A percentile compares a stretch with the other conserved stretches of the same genome.
Conservation (phyloP, 2,113 vertebrate genomes). For the Amazona guildingii region DNA sequence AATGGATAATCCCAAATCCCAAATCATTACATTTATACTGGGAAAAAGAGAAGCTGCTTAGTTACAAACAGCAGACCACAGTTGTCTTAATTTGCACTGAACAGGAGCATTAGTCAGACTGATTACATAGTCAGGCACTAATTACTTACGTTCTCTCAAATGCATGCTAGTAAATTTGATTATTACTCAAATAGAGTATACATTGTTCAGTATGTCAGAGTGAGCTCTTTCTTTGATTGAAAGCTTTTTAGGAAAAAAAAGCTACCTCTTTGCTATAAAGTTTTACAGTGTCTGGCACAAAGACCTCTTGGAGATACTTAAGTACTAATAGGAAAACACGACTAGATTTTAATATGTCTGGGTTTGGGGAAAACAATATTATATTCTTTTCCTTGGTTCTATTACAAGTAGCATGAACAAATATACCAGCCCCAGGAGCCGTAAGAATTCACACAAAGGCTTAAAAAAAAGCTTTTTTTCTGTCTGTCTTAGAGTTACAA, state of each 20-base stretch:
- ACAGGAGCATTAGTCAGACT: neutral
- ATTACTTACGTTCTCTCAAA: neutral
- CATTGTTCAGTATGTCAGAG: neutral
- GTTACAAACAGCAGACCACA: neutral
- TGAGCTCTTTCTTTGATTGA: neutral
- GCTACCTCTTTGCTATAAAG: neutral
- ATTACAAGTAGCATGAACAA: neutral
- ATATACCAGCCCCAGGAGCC: neutral
- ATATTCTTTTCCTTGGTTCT: neutral
- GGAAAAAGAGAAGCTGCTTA: neutral
- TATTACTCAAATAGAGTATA: slow-evolving; percentile 11
- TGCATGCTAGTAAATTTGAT: neutral
- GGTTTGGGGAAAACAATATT: neutral
- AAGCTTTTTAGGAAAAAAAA: neutral
- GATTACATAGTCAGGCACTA: neutral
- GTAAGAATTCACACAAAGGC: neutral
- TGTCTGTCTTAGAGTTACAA: neutral
- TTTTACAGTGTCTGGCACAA: slow-evolving; percentile 25
- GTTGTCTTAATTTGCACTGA: neutral
- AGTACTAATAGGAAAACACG: neutral
- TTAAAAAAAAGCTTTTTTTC: neutral
- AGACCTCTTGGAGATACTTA: neutral
- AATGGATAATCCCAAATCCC: neutral
- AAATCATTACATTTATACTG: neutral
- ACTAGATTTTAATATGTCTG: slow-evolving; percentile 19